Evolutionary conservation across 2,888 invertebrate species (phyloP).

Genomic region (Apomyelois bistriatella): DNA sequence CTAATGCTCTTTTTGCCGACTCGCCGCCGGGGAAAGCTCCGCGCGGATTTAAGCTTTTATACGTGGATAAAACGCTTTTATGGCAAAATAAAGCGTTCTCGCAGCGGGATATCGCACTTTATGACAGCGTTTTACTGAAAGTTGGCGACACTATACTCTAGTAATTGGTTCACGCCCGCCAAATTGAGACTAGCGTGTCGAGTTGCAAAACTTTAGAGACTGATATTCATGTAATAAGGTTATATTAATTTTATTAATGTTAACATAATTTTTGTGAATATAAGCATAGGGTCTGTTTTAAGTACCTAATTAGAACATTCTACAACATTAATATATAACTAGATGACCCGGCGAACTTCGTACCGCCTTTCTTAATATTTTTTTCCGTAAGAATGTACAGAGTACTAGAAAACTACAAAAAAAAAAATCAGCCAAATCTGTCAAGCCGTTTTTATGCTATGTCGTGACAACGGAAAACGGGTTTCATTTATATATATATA

Average conservation of each 20-base stretch:
- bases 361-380: too few species aligned
- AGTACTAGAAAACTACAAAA: too few species aligned
- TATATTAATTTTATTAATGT: background rate
- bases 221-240: background rate
- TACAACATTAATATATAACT: too few species aligned
- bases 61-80: conserved; percentile 79
- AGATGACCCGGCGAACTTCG: too few species aligned
- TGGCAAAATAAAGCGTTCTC: conserved; percentile 77
- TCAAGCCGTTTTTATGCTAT: too few species aligned
- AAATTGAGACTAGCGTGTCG: conserved; percentile 51
- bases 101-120: conserved; percentile 76
- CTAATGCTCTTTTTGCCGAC: conserved; percentile 76
- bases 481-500: too few species aligned
- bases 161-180: conserved; percentile 65
- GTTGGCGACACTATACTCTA: conserved; percentile 67
- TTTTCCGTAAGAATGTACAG: too few species aligned
- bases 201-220: conserved; percentile 17
- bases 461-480: too few species aligned
- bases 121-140: conserved; percentile 74
- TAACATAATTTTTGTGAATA: background rate
- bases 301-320: too few species aligned
- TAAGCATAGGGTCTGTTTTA: too few species aligned
- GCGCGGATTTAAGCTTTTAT: conserved; percentile 79
- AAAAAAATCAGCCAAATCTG: too few species aligned
- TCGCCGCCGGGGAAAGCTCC: conserved; percentile 74